These are phyloP conservation scores for Tamias sibiricus DNA, from an alignment of 2,113 vertebrate species.

Conservation along the genomic window DNA sequence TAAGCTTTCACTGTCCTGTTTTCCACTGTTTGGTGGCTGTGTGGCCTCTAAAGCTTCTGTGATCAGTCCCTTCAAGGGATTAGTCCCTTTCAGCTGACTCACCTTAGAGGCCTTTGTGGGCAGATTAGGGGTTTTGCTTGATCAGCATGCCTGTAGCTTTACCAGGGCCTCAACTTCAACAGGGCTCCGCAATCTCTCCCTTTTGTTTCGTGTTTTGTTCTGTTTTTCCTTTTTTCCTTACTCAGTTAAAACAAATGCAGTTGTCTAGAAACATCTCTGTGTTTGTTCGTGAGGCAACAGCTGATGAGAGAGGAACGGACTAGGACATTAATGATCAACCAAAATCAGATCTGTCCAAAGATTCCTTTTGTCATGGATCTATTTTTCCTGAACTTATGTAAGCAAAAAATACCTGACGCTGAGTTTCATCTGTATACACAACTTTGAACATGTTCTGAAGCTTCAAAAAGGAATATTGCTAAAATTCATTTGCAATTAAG, in stretches of 20 bases:
- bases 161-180: slow-evolving; percentile 41
- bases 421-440: background rate
- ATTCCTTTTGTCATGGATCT: slow-evolving; percentile 33
- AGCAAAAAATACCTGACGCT: background rate
- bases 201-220: slow-evolving; percentile 54
- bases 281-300: slow-evolving; percentile 49
- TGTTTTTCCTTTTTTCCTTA: slow-evolving; percentile 63
- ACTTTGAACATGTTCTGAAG: background rate
- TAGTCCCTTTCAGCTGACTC: slow-evolving; percentile 80
- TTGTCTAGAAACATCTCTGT: slow-evolving; percentile 69
- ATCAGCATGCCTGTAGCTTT: slow-evolving; percentile 68
- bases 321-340: slow-evolving; percentile 38
- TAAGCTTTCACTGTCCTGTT: slow-evolving; percentile 2
- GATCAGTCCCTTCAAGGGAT: slow-evolving; percentile 68
- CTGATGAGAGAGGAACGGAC: slow-evolving; percentile 22
- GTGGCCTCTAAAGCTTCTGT: slow-evolving; percentile 1
- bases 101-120: slow-evolving; percentile 70
- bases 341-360: slow-evolving; percentile 13
- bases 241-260: slow-evolving; percentile 71
- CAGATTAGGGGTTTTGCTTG: slow-evolving; percentile 73
- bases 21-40: background rate
- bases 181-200: slow-evolving; percentile 26
- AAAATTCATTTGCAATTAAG: background rate
- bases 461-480: background rate
- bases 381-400: background rate